A percentile compares a stretch with the other conserved stretches of the same genome.
Evolutionary conservation across 1,140 invertebrate genomes (phyloP).

Genomic region (Ceratitis capitata): DNA sequence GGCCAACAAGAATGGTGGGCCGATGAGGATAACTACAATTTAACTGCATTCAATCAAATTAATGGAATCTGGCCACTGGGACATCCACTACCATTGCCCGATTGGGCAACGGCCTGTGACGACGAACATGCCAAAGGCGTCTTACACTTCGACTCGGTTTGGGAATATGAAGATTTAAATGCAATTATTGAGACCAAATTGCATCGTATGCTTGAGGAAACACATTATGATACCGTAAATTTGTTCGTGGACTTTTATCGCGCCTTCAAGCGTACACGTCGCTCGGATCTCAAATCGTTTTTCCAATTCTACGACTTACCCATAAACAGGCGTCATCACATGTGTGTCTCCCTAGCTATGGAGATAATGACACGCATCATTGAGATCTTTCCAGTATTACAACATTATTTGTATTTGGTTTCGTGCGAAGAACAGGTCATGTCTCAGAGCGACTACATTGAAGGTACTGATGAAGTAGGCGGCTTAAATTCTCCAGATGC

Average conservation of each 20-base stretch:
- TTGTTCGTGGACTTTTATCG: conserved; percentile 85
- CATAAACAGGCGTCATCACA: conserved; percentile 81
- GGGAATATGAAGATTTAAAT: conserved; percentile 82
- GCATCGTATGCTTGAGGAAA: conserved; percentile 79
- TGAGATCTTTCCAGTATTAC: conserved; percentile 73
- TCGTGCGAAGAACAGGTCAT: conserved; percentile 89
- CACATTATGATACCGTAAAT: conserved; percentile 86
- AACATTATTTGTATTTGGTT: conserved; percentile 75
- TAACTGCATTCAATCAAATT: conserved; percentile 65
- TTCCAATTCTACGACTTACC: conserved; percentile 79
- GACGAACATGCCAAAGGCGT: conserved; percentile 60
- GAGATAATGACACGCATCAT: conserved; percentile 76
- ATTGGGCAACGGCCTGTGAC: conserved; percentile 68
- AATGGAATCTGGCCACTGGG: conserved; percentile 70
- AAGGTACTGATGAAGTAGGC: conserved; percentile 66
- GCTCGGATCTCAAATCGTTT: conserved; percentile 73
- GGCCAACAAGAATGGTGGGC: conserved; percentile 46
- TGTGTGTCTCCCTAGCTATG: conserved; percentile 87
- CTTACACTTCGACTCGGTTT: conserved; percentile 67
- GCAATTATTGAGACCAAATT: conserved; percentile 78
- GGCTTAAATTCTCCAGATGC: conserved; percentile 70
- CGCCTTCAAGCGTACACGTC: conserved; percentile 73
- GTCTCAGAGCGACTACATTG: conserved; percentile 74
- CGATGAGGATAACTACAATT: conserved; percentile 61
- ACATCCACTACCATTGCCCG: conserved; percentile 75